Base-by-base conservation (phyloP, 2,888 invertebrate genomes). In the Drosophila subsilvestris region DNA sequence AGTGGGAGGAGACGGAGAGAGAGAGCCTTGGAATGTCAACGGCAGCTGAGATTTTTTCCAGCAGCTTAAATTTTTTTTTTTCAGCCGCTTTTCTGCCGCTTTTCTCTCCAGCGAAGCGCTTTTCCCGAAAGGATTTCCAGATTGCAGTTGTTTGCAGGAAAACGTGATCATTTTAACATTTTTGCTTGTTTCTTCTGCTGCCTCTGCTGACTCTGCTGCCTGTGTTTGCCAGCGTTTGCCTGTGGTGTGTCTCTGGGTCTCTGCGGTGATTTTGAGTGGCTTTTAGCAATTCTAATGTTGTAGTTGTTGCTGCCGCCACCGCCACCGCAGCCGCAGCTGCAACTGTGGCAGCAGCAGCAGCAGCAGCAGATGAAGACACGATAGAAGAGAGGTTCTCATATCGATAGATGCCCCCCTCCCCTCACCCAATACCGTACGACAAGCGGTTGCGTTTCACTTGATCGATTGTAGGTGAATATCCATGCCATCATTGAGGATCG, bases 131-230 rank as follows among this genome's bases (percentile, higher is more conserved):
- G 88, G 88, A 86, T 79, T 87, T 86, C 60, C 42, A 66, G 51
- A 63, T 62, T 74, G 69, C 51, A 69, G 69, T 74, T 68, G 65
- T 71, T 54, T 67, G 61, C 49, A 57, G 65, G 66, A 90, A 90
- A 90, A 90, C 91, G 90, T 90, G 90, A 90, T 90, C 90, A 79
- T 81, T 91, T 91, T 88, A 90, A 87, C 89, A 89, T 90, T 90
- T 90, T 84, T 85, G 72, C 80, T 77, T 79, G 80, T 85, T 79
- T 78, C 47, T 37, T 79, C 47, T 37, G 55, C 56, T 42, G 37
- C 37, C 37, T 78, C 47, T 25, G 55, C 58, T 53, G 72, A 5
- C 25, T 0, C 45, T 68, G 67, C 65, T 63, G 57, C 32, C 56
- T 42, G 53, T 65, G 71, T 57, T 57, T 78, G 75, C 65, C 74